Evolutionary conservation across 2,888 invertebrate genomes (phyloP).

Genomic region (Pasiphila rectangulata): DNA sequence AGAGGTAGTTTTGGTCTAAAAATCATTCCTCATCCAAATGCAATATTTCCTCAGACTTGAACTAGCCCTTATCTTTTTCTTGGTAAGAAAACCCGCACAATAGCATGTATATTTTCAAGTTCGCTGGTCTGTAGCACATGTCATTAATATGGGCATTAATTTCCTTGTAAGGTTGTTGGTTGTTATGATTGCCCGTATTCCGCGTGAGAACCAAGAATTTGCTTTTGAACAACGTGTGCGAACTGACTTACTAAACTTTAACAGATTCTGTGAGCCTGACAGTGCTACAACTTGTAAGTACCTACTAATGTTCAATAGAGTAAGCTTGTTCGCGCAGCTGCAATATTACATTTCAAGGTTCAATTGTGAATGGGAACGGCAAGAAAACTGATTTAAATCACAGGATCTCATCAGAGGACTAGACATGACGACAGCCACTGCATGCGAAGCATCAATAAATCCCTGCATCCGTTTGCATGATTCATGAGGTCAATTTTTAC

Average conservation of each 20-base stretch:
- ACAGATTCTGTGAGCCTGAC: conserved; percentile 28
- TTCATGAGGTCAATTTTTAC: conserved; percentile 6
- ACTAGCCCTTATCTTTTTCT: too few relatives aligned
- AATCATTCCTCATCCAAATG: neutral
- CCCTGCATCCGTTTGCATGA: conserved; percentile 3
- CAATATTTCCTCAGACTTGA: neutral
- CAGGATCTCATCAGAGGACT: conserved; percentile 5
- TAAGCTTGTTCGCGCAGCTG: conserved; percentile 48
- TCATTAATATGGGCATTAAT: conserved; percentile 34
- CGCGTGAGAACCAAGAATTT: conserved; percentile 69
- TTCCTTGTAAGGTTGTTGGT: conserved; percentile 45
- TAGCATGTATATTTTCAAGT: neutral
- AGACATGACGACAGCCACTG: neutral
- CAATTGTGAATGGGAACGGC: conserved; percentile 59
- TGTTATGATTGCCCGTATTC: conserved; percentile 55
- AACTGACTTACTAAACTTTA: conserved; percentile 36
- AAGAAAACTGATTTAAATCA: conserved; percentile 31
- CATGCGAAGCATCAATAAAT: conserved; percentile 7
- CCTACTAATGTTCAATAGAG: conserved; percentile 18
- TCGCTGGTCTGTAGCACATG: conserved; percentile 11
- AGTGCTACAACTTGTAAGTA: conserved; percentile 19
- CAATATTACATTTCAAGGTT: conserved; percentile 63
- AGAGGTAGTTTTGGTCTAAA: too few relatives aligned
- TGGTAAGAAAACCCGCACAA: neutral
- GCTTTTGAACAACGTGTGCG: conserved; percentile 42